Evolutionary conservation across 1,140 invertebrate species (phyloP).

Genomic region (Chymomyza costata): DNA sequence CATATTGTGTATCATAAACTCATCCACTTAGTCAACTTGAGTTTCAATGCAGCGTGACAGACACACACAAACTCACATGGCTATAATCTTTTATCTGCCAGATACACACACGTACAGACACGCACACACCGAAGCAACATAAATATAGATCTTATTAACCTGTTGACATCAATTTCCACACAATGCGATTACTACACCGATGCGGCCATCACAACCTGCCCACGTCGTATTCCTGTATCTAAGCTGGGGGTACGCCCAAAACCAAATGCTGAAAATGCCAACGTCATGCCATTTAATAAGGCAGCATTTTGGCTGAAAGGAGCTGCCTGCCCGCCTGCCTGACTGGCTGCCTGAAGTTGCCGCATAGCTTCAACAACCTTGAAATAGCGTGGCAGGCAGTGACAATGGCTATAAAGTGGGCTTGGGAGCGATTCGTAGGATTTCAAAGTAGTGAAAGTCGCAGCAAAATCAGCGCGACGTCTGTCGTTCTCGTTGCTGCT

Average conservation of each 20-base stretch:
- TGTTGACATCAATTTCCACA: constrained; percentile 51
- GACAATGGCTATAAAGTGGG: background rate
- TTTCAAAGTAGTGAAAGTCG: too few relatives aligned
- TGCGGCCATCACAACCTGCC: constrained; percentile 5
- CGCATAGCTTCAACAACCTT: constrained; percentile 38
- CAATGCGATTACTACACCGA: constrained; percentile 32
- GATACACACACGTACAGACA: too few relatives aligned
- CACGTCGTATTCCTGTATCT: too few relatives aligned
- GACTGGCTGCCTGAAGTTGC: too few relatives aligned
- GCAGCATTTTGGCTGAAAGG: too few relatives aligned
- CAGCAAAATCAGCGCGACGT: constrained; percentile 42
- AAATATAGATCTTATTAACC: constrained; percentile 54
- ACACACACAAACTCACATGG: too few relatives aligned
- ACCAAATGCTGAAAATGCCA: constrained; percentile 44
- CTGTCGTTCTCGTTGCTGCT: constrained; percentile 46
- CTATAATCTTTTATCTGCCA: too few relatives aligned
- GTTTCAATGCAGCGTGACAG: too few relatives aligned
- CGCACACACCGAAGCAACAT: constrained; percentile 36
- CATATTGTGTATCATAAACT: too few relatives aligned
- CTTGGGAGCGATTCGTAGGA: background rate
- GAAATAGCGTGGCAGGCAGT: constrained; percentile 34
- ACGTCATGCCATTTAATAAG: constrained; percentile 52
- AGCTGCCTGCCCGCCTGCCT: too few relatives aligned
- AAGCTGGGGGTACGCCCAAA: background rate
- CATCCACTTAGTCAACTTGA: too few relatives aligned